Conservation (phyloP, 1,140 invertebrate genomes). For the Leucophenga varia region DNA sequence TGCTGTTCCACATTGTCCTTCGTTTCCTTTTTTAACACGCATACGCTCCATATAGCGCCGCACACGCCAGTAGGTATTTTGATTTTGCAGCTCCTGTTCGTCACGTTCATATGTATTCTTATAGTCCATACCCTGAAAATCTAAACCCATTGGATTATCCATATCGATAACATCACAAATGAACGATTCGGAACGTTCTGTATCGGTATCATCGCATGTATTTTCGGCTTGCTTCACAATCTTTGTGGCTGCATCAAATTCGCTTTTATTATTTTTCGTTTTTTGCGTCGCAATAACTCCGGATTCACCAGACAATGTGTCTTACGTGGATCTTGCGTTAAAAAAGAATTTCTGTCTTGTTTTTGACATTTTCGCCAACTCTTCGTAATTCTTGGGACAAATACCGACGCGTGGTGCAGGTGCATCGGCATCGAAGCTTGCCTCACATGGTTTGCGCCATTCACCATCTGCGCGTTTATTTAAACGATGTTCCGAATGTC, state of each 20-base stretch:
- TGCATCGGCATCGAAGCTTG: slow-evolving; percentile 34
- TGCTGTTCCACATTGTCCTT: slow-evolving; percentile 30
- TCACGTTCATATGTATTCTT: slow-evolving; percentile 44
- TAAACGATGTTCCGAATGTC: slow-evolving; percentile 11
- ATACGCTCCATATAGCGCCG: slow-evolving; percentile 35
- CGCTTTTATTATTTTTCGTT: slow-evolving; percentile 20
- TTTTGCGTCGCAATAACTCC: slow-evolving; percentile 30
- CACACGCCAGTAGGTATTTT: slow-evolving; percentile 35
- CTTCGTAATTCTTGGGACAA: slow-evolving; percentile 34
- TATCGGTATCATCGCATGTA: slow-evolving; percentile 30
- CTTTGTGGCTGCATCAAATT: slow-evolving; percentile 32
- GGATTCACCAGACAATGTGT: slow-evolving; percentile 40
- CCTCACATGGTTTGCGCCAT: slow-evolving; percentile 39
- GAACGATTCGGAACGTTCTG: slow-evolving; percentile 33
- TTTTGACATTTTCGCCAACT: slow-evolving; percentile 36
- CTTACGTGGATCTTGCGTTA: slow-evolving; percentile 47
- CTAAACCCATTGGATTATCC: slow-evolving; percentile 43
- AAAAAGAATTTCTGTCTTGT: slow-evolving; percentile 41
- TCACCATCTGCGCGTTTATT: slow-evolving; percentile 21
- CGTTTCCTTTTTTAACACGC: slow-evolving; percentile 23
- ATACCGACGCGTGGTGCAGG: slow-evolving; percentile 27
- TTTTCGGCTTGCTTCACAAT: slow-evolving; percentile 46
- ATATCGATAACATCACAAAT: slow-evolving; percentile 49
- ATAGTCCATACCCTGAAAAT: slow-evolving; percentile 53
- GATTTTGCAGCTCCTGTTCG: slow-evolving; percentile 44